Percentiles rank a stretch among this genome's conserved stretches.
phyloP scores from a whole-genome alignment of 2,797 vertebrate genomes.

The Denticeps clupeoides region DNA sequence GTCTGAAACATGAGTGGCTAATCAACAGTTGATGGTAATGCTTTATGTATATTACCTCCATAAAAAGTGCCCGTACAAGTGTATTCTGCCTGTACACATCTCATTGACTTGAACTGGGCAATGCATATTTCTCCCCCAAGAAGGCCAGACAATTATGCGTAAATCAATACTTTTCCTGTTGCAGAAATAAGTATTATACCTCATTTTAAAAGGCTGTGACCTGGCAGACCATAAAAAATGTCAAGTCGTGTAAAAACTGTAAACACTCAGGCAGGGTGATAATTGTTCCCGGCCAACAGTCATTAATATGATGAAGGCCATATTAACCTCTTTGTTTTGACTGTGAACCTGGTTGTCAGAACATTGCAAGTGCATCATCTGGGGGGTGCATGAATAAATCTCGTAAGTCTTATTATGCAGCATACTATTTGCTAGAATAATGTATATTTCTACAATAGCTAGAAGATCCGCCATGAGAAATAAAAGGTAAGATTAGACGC shows the following conservation, averaged over 20 bases:
- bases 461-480: no score
- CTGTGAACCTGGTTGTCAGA: constrained; percentile 46
- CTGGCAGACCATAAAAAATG: constrained; percentile 60
- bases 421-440: no score
- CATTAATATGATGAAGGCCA: constrained; percentile 58
- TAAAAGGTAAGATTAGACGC: no score
- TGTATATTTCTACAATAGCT: no score
- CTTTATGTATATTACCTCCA: constrained; percentile 73
- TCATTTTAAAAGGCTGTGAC: constrained; percentile 67
- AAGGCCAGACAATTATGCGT: constrained; percentile 92
- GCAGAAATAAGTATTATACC: constrained; percentile 70
- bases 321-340: constrained; percentile 55
- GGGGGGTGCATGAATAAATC: no score
- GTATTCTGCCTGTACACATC: constrained; percentile 55
- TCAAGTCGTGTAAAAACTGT: constrained; percentile 34
- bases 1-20: constrained; percentile 39
- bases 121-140: constrained; percentile 90
- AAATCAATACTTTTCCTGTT: constrained; percentile 97
- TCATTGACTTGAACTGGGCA: constrained; percentile 78
- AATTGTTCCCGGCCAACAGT: constrained; percentile 50
- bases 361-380: background rate
- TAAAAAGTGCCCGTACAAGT: constrained; percentile 66
- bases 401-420: no score
- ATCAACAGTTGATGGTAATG: constrained; percentile 67
- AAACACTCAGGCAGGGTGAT: constrained; percentile 21